These are phyloP conservation scores for Xestia ashworthii DNA, from an alignment of 2,888 invertebrate species.

Conservation along the genomic window DNA sequence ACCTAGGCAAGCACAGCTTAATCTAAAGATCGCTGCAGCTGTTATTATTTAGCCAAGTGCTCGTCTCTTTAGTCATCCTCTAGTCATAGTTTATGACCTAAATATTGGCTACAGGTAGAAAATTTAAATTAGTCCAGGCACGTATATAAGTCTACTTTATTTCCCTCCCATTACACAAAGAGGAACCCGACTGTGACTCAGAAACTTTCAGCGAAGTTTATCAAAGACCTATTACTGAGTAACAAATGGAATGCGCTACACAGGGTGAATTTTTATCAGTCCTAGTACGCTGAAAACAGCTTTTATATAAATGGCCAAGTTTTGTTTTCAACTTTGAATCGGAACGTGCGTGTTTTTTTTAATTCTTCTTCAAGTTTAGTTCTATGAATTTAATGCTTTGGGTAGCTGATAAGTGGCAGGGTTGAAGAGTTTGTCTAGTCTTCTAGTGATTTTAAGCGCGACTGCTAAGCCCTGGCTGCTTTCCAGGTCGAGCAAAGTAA, in stretches of 20 bases:
- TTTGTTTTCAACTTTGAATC: constrained; percentile 36
- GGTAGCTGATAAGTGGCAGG: background rate
- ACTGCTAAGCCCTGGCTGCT: background rate
- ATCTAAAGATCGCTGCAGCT: too few species aligned
- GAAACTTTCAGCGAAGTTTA: constrained; percentile 36
- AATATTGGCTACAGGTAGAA: background rate
- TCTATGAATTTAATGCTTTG: constrained; percentile 4
- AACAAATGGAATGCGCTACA: constrained; percentile 35
- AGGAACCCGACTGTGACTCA: background rate
- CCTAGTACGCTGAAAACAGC: constrained; percentile 10
- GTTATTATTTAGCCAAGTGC: too few species aligned
- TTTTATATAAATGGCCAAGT: constrained; percentile 45
- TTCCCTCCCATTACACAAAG: background rate
- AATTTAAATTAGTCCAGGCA: background rate
- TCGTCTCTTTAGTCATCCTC: too few species aligned
- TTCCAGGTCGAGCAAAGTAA: background rate
- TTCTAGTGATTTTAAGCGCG: too few species aligned
- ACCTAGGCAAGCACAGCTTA: too few species aligned
- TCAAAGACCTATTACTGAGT: constrained; percentile 20
- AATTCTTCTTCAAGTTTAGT: constrained; percentile 19
- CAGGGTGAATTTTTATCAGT: constrained; percentile 46
- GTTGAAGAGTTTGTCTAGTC: background rate
- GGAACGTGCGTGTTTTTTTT: constrained; percentile 45
- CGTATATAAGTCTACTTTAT: background rate
- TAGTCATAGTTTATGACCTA: background rate